Evolutionary conservation across 92 coral and sea anemone genomes (phyloP).

Genomic region (Nematostella vectensis): DNA sequence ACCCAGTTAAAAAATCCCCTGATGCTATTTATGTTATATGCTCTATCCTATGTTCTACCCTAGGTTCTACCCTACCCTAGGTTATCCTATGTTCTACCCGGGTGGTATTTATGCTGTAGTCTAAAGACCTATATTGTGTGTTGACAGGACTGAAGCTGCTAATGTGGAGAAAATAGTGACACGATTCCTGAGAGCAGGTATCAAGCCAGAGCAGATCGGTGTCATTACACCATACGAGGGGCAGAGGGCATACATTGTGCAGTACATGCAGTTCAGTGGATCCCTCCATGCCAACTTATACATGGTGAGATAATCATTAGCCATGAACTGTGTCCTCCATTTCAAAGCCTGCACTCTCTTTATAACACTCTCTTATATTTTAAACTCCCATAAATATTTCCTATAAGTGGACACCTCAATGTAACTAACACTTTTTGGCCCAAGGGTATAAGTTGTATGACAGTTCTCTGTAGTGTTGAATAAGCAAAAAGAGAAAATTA

Average conservation of each 20-base stretch:
- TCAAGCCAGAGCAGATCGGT: conserved; percentile 97
- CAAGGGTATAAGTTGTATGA: no score
- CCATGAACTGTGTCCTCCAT: no score
- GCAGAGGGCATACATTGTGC: conserved; percentile 94
- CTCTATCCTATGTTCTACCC: no score
- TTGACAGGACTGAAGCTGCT: conserved; percentile 89
- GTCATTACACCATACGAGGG: conserved; percentile 99
- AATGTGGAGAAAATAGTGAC: conserved; percentile 98
- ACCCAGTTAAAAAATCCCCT: no score
- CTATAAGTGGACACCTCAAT: background rate
- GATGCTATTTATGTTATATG: no score
- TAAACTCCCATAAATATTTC: background rate
- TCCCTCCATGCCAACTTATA: conserved; percentile 94
- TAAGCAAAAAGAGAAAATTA: no score
- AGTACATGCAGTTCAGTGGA: conserved; percentile 99
- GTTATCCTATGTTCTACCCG: no score
- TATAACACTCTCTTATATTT: background rate
- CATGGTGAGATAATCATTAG: conserved; percentile 70
- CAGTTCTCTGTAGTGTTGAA: no score
- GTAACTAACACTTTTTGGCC: background rate
- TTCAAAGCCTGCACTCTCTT: background rate
- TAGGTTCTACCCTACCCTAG: no score
- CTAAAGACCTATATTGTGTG: background rate
- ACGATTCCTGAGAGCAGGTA: conserved; percentile 92
- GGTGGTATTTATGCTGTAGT: no score